phyloP scores from a whole-genome alignment of 2,113 vertebrate species.

The Passer domesticus region DNA sequence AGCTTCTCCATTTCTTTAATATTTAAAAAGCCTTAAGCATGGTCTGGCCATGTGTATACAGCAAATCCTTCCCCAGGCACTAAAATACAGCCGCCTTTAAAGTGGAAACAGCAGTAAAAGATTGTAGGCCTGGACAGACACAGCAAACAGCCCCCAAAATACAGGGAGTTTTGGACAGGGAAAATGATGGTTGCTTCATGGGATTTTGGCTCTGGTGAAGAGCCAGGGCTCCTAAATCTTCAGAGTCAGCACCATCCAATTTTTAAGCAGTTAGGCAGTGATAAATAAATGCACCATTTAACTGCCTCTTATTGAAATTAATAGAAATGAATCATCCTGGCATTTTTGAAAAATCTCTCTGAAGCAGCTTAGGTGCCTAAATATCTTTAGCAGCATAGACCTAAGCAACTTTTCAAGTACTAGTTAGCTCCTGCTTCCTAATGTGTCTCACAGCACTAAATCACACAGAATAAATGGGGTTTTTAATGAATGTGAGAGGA shows the following conservation, averaged over 20 bases:
- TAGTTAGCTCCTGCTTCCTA: constrained; percentile 42
- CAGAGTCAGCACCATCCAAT: not conserved
- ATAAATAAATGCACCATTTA: constrained; percentile 65
- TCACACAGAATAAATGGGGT: constrained; percentile 20
- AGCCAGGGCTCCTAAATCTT: constrained; percentile 49
- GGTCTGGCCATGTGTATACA: not conserved
- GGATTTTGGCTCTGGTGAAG: constrained; percentile 34
- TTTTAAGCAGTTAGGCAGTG: constrained; percentile 55
- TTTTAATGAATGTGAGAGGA: constrained; percentile 42
- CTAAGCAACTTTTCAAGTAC: constrained; percentile 55
- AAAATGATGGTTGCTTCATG: not conserved
- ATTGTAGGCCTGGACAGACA: not conserved
- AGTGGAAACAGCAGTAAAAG: not conserved
- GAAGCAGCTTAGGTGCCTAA: constrained; percentile 42
- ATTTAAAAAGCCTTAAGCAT: not conserved
- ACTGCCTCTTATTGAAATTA: constrained; percentile 61
- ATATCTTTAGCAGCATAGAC: constrained; percentile 47
- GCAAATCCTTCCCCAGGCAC: not conserved
- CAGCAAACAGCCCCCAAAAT: not conserved
- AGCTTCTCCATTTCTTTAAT: not conserved
- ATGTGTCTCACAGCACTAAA: constrained; percentile 44
- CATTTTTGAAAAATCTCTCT: constrained; percentile 56
- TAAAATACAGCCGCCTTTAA: not conserved
- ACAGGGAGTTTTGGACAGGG: not conserved
- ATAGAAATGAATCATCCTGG: constrained; percentile 54